These are phyloP conservation scores for Chaitophorus viminalis DNA, from an alignment of 2,888 invertebrate genomes.

Conservation along the genomic window DNA sequence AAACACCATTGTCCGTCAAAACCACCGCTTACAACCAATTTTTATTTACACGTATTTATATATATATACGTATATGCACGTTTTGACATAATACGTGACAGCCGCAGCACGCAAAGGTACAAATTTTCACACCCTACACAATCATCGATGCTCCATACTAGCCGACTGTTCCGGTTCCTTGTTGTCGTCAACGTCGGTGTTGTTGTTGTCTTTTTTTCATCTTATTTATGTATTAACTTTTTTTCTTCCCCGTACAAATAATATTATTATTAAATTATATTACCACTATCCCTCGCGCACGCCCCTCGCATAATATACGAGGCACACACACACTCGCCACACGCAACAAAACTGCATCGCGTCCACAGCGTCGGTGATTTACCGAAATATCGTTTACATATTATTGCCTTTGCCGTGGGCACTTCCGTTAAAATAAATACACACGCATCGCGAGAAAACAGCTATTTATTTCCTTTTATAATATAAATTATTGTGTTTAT, in stretches of 20 bases:
- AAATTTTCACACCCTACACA: conserved; percentile 48
- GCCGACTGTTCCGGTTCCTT: neutral
- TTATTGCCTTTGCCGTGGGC: neutral
- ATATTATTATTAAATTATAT: conserved; percentile 31
- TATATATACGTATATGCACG: neutral
- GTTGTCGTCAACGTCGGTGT: neutral
- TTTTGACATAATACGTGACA: conserved; percentile 44
- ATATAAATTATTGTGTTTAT: neutral
- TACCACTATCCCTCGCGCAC: neutral
- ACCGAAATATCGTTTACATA: conserved; percentile 19
- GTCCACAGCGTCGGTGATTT: neutral
- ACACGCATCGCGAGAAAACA: neutral
- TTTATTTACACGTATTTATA: too few relatives aligned
- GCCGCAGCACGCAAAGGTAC: neutral
- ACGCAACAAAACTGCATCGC: neutral
- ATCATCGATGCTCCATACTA: neutral
- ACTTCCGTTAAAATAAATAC: neutral
- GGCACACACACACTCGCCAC: neutral
- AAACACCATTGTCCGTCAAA: conserved; percentile 29
- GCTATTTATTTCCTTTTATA: too few relatives aligned
- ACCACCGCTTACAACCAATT: neutral
- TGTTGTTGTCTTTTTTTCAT: neutral
- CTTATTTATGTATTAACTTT: conserved; percentile 6
- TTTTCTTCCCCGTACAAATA: neutral
- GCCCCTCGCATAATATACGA: neutral